Evolutionary conservation across 1,140 invertebrate species (phyloP).

Genomic region (Papilio aristodemus): DNA sequence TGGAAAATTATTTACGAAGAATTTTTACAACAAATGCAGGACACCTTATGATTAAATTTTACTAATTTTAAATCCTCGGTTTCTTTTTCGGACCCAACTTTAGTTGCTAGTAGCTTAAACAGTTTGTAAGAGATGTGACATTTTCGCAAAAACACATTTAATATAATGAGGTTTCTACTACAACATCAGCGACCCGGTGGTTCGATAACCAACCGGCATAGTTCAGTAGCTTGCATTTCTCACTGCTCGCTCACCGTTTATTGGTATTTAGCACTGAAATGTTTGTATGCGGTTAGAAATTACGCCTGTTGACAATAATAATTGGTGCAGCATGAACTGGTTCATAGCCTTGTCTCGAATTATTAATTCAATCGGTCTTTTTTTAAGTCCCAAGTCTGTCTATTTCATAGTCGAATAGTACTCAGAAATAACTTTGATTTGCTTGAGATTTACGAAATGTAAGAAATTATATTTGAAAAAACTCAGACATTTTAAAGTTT

Average conservation of each 20-base stretch:
- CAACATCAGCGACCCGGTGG: neutral
- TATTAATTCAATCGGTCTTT: too few relatives aligned
- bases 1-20: too few relatives aligned
- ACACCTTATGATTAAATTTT: too few relatives aligned
- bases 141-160: neutral
- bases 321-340: neutral
- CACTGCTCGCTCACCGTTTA: constrained; percentile 3
- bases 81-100: too few relatives aligned
- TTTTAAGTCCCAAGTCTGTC: too few relatives aligned
- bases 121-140: too few relatives aligned
- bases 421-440: too few relatives aligned
- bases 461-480: neutral
- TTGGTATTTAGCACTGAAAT: constrained; percentile 13
- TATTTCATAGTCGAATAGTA: too few relatives aligned
- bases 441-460: neutral
- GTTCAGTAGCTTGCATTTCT: constrained; percentile 4
- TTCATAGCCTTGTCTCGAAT: neutral
- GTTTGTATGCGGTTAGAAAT: constrained; percentile 3
- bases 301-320: constrained; percentile 13
- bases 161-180: constrained; percentile 1
- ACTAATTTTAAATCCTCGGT: too few relatives aligned
- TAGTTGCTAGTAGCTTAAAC: too few relatives aligned
- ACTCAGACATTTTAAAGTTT: constrained; percentile 7
- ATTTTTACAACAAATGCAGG: too few relatives aligned
- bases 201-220: neutral